These are phyloP conservation scores for Adelognathus sp. DNA, from an alignment of 2,888 invertebrate species.

Conservation along the genomic window DNA sequence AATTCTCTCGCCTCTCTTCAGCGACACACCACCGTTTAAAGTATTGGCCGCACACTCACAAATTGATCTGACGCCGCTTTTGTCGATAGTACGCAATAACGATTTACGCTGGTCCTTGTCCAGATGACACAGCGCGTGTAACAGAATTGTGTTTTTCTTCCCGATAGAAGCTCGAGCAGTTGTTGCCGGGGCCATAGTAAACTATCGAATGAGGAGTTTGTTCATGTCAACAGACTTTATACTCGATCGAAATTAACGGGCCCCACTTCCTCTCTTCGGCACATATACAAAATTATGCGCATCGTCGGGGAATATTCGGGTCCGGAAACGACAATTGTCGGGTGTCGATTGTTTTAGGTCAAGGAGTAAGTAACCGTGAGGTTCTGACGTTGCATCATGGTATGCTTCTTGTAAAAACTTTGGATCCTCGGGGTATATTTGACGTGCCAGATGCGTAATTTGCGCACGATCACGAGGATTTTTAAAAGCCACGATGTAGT, in stretches of 20 bases:
- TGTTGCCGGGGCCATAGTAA: neutral
- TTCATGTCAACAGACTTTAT: neutral
- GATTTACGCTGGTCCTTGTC: neutral
- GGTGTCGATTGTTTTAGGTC: slow-evolving; percentile 12
- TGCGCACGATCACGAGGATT: slow-evolving; percentile 48
- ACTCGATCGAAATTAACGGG: neutral
- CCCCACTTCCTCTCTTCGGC: neutral
- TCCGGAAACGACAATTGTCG: slow-evolving; percentile 22
- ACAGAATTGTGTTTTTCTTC: neutral
- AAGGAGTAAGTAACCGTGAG: slow-evolving; percentile 34
- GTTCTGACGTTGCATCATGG: slow-evolving; percentile 36
- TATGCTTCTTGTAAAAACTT: slow-evolving; percentile 54
- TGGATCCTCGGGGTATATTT: slow-evolving; percentile 49
- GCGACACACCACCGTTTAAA: neutral
- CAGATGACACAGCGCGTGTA: neutral
- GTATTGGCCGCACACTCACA: neutral
- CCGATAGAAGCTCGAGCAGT: neutral
- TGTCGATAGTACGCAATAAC: neutral
- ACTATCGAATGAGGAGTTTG: neutral
- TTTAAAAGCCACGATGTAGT: slow-evolving; percentile 41
- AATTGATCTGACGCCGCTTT: neutral
- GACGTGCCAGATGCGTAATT: slow-evolving; percentile 21
- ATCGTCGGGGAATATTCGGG: slow-evolving; percentile 2
- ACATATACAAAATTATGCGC: neutral
- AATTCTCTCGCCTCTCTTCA: neutral